A percentile compares a stretch with the other conserved stretches of the same genome.
These are phyloP conservation scores for Limnephilus lunatus DNA, from an alignment of 2,888 invertebrate genomes.

Conservation along the genomic window DNA sequence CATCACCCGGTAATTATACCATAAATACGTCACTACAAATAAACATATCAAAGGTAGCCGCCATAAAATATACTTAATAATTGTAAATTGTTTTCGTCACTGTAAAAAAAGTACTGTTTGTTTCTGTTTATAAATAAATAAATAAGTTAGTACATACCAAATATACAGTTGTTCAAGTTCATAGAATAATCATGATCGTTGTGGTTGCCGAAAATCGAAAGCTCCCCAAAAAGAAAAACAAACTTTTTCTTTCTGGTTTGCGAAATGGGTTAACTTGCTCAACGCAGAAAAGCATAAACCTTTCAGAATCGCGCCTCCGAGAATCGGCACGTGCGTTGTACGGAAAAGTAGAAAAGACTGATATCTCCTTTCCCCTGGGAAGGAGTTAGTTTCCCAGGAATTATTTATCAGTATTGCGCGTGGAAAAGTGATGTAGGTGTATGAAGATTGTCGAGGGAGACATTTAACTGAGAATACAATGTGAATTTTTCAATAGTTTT, in stretches of 20 bases:
- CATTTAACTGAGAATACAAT: background rate
- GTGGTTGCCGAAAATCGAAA: background rate
- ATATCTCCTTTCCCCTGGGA: background rate
- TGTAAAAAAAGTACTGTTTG: too few relatives aligned
- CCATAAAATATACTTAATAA: background rate
- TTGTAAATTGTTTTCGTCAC: too few relatives aligned
- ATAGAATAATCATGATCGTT: background rate
- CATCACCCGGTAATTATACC: too few relatives aligned
- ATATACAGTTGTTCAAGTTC: background rate
- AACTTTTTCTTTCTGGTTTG: background rate
- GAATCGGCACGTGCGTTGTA: background rate
- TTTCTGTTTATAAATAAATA: too few relatives aligned
- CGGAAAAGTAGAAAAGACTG: background rate
- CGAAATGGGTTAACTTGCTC: background rate
- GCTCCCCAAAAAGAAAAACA: background rate
- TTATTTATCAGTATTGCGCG: background rate
- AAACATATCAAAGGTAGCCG: too few relatives aligned
- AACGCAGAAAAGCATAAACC: background rate
- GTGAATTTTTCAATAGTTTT: background rate
- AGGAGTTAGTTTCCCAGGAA: background rate
- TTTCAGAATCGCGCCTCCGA: background rate
- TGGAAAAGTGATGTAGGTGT: background rate
- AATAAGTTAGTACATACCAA: background rate
- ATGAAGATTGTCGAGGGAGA: background rate
- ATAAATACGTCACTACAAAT: too few relatives aligned